Evolutionary conservation across 2,113 vertebrate genomes (phyloP), one percentile per base, ranked within the genome.

Genomic region (Dipodomys stephensi): DNA sequence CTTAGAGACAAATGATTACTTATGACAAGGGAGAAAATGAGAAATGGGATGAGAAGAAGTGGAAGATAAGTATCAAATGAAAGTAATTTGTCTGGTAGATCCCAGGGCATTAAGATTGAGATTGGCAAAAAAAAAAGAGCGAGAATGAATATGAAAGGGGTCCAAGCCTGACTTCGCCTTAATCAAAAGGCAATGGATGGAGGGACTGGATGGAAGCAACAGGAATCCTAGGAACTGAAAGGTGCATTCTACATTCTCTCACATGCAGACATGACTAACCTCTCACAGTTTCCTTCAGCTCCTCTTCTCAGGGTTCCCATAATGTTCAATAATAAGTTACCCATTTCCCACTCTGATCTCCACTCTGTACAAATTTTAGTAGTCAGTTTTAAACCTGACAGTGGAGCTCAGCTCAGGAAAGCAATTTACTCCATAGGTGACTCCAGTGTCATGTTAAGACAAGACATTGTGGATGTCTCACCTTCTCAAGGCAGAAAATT

Each of bases 61-160:
- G 83, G 76, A 57, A 86, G 15, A 83, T 57, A 16, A 83, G 44
- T 64, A 18, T 68, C 49, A 68, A 64, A 87, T 73, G 92, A 92
- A 90, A 84, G 49, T 23, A 32, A 93, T 85, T 64, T 91, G 53
- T 71, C 68, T 27, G 65, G 16, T 32, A 20, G 49, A 19, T 64
- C 1, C n/a, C 30, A 90, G 92, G 32, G n/a, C n/a, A 30, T 35
- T 60, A 84, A 20, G 19, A 53, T 5, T 49, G 67, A 27, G 39
- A 39, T 39, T 39, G 39, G 39, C n/a, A n/a, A n/a, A 4, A 39
- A 39, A 39, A 39, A 39, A 39, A 39, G 39, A 39, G 39, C 39
- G 0, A 39, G 64, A 92, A 62, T 84, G 69, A 69, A 49, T 68
- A 27, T 64, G 32, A 83, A 73, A 53, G 30, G 1, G 6, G 23